These are phyloP conservation scores for Sclerurus mexicanus DNA, from an alignment of 2,113 vertebrate species.

Conservation along the genomic window DNA sequence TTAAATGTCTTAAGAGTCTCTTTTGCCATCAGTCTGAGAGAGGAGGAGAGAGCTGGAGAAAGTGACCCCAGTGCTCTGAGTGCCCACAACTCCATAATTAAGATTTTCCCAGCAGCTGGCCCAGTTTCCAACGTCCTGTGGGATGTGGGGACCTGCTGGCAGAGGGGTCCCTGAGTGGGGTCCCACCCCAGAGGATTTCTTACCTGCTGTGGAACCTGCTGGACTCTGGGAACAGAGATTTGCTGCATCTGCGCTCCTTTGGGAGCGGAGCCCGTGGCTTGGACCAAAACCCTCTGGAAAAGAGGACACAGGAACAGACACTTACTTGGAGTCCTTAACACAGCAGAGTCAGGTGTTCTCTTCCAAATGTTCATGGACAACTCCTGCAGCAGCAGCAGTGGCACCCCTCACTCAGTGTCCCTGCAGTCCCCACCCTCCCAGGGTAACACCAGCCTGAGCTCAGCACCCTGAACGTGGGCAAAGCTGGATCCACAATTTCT, in stretches of 20 bases:
- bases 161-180: not conserved
- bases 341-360: not conserved
- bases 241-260: conserved; percentile 91
- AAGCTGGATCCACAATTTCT: not conserved
- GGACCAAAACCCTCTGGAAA: conserved; percentile 92
- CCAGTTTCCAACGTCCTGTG: fast-evolving
- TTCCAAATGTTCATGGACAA: not conserved
- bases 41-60: not conserved
- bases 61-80: not conserved
- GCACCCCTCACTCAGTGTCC: not conserved
- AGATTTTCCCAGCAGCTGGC: not conserved
- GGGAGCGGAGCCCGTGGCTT: conserved; percentile 87
- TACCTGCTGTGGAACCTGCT: conserved; percentile 94
- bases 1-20: not conserved
- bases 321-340: not conserved
- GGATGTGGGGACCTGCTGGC: not conserved
- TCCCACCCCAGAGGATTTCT: conserved; percentile 37
- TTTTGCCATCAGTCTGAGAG: not conserved
- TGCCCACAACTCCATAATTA: not conserved
- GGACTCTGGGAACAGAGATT: conserved; percentile 85
- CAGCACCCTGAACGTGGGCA: not conserved
- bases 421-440: not conserved
- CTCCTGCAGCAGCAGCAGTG: not conserved
- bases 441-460: not conserved
- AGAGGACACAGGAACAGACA: not conserved